These are phyloP conservation scores for Echinops telfairi DNA, from an alignment of 2,113 vertebrate genomes.

Conservation along the genomic window DNA sequence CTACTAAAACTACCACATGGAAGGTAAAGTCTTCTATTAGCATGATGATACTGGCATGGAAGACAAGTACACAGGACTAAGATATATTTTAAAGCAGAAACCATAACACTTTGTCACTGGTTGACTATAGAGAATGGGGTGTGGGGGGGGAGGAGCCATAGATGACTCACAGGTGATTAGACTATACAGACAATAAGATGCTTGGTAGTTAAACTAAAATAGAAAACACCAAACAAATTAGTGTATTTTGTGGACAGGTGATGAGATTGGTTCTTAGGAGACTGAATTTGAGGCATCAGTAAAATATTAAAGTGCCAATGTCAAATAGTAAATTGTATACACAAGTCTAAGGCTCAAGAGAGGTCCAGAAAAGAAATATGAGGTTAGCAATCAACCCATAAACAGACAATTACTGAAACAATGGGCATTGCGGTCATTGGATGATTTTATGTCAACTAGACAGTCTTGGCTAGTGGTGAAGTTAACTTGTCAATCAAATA, in stretches of 20 bases:
- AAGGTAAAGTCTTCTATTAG: too few relatives aligned
- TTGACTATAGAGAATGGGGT: background rate
- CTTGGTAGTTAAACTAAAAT: background rate
- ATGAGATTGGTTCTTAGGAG: background rate
- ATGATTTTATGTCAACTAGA: too few relatives aligned
- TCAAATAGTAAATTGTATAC: constrained; percentile 1
- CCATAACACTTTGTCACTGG: background rate
- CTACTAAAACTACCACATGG: background rate
- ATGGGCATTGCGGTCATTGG: too few relatives aligned
- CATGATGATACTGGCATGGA: background rate
- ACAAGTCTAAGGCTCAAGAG: background rate
- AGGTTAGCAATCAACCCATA: too few relatives aligned
- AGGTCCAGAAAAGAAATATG: background rate
- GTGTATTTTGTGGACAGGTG: background rate
- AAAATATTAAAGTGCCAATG: background rate
- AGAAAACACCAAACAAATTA: background rate
- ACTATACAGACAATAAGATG: background rate
- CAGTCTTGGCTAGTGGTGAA: too few relatives aligned
- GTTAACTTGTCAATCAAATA: too few relatives aligned
- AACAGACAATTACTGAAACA: background rate
- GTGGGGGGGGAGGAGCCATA: background rate
- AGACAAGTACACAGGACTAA: background rate
- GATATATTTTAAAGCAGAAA: constrained; percentile 16
- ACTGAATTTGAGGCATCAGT: background rate
- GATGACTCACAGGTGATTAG: background rate